Base-by-base conservation (phyloP, 2,888 invertebrate species). In the Amaurobius ferox region DNA sequence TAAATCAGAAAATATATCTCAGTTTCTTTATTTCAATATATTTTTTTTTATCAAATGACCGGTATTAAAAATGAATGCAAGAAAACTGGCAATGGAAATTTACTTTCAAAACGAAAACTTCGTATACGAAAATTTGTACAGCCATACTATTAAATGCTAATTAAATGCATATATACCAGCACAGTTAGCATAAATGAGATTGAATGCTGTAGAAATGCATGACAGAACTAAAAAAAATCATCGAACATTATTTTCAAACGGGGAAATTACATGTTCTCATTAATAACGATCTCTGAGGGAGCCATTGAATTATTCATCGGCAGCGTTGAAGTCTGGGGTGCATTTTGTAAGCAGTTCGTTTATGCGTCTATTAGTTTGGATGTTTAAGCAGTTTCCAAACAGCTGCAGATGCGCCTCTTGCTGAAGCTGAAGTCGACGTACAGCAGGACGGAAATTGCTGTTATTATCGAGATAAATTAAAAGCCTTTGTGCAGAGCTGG, bases 321-420 rank as follows among this genome's bases (percentile, higher is more conserved):
- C 55, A 16, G 23, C 23, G 55, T 55, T 55, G 55, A 55, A 55
- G 55, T 23, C 19, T 55, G 23, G 23, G 55, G 23, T 16, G 23
- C 55, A 55, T 55, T 55, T 55, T 55, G 55, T 55, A 55, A 55
- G 55, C 55, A 55, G 55, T 55, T 55, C 55, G 11, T 55, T 55
- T 23, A 55, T 55, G 19, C 55, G 55, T 55, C 55, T 55, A 55
- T 55, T 55, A 55, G 55, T 55, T 55, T 55, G 19, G 55, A 55
- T 55, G 55, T 55, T 55, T 23, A 55, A 55, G 23, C 23, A 23
- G 13, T 55, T 55, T 23, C 23, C 23, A 55, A 55, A 55, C 55
- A 55, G 55, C 55, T 55, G 55, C 55, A 55, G 23, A 5, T 55
- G 23, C 23, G 23, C 23, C 2, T 23, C 55, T 23, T 23, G 23